Evolutionary conservation across 1,140 invertebrate genomes (phyloP).

Genomic region (Cydia splendana): DNA sequence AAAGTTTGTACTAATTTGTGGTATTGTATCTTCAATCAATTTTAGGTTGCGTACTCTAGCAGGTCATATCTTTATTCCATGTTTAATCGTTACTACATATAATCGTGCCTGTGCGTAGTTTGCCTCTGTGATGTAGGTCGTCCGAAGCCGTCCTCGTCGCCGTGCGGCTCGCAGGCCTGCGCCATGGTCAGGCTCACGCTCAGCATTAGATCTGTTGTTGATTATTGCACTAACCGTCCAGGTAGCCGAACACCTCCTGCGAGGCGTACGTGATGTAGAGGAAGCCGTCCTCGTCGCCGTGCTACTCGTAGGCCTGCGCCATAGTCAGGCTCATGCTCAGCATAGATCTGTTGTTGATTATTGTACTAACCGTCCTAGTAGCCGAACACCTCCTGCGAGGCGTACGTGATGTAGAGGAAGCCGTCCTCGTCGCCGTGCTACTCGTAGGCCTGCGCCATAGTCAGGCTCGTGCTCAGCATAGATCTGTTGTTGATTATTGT

Average conservation of each 20-base stretch:
- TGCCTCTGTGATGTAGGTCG: constrained; percentile 86
- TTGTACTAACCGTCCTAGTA: constrained; percentile 66
- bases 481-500: neutral
- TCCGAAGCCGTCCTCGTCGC: constrained; percentile 90
- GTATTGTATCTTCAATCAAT: no score
- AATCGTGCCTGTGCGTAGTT: neutral
- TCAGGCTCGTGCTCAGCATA: constrained; percentile 49
- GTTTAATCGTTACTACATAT: no score
- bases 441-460: constrained; percentile 89
- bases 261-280: constrained; percentile 93
- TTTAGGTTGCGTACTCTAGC: no score
- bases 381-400: constrained; percentile 93
- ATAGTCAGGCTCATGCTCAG: constrained; percentile 77
- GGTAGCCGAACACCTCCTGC: constrained; percentile 90
- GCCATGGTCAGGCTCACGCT: constrained; percentile 81
- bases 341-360: no score
- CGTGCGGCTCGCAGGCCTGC: constrained; percentile 88
- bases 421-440: constrained; percentile 88
- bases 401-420: constrained; percentile 92
- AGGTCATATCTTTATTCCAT: no score
- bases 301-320: constrained; percentile 88
- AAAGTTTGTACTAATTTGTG: no score
- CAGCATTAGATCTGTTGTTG: no score
- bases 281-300: constrained; percentile 90
- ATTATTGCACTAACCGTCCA: constrained; percentile 58